Conservation (phyloP, 2,797 vertebrate species). For the Pipistrellus kuhlii region DNA sequence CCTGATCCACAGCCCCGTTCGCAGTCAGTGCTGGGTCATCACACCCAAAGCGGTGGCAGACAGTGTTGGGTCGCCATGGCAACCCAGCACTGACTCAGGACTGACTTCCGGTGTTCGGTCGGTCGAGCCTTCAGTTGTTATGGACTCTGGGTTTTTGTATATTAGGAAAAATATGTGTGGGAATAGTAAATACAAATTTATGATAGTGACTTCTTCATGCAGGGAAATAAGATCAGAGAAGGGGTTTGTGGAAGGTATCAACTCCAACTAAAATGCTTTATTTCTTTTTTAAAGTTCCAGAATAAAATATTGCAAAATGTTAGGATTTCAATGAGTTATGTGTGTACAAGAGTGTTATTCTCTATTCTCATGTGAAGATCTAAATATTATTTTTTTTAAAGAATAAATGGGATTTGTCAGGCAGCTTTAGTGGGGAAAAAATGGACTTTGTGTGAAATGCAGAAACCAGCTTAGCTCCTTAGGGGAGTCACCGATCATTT, state of each 20-base stretch:
- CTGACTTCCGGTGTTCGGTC: too few relatives aligned
- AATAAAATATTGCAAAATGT: not conserved
- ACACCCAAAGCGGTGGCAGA: too few relatives aligned
- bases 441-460: not conserved
- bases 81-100: too few relatives aligned
- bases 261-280: conserved; percentile 12
- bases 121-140: too few relatives aligned
- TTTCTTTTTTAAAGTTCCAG: conserved; percentile 22
- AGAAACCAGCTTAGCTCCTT: not conserved
- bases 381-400: not conserved
- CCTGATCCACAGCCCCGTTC: too few relatives aligned
- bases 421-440: not conserved
- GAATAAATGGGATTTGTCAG: not conserved
- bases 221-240: not conserved
- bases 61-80: too few relatives aligned
- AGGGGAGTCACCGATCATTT: accelerated
- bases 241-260: not conserved
- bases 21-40: too few relatives aligned
- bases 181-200: not conserved
- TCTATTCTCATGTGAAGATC: conserved; percentile 1
- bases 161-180: not conserved
- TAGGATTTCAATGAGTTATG: conserved; percentile 1
- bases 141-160: too few relatives aligned
- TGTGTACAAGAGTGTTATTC: not conserved
- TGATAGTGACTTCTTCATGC: not conserved